Conservation (phyloP, 2,888 invertebrate species). For the Spialia ferax region DNA sequence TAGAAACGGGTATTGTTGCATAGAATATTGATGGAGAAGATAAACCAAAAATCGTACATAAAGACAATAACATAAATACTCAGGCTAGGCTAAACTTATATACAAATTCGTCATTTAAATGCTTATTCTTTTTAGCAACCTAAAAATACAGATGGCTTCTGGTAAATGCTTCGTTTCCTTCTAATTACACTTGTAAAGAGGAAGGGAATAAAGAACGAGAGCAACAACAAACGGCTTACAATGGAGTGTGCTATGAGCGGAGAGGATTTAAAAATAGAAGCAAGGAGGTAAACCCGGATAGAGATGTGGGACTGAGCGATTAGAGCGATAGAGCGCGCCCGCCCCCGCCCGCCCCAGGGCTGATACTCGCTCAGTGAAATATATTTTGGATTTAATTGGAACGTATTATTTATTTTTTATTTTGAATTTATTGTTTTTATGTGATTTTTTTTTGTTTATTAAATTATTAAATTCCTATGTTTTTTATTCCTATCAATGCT, state of each 20-base stretch:
- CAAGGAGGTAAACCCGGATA: conserved; percentile 19
- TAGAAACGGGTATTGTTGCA: not conserved
- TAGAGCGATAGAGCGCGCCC: too few relatives aligned
- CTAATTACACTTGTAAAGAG: not conserved
- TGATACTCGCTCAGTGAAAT: not conserved
- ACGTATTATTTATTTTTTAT: too few relatives aligned
- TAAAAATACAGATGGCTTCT: not conserved
- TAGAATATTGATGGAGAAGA: not conserved
- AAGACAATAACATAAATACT: too few relatives aligned
- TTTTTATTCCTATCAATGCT: too few relatives aligned
- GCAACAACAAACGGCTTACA: conserved; percentile 10
- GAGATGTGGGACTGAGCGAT: conserved; percentile 31
- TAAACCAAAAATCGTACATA: too few relatives aligned
- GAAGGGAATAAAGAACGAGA: not conserved
- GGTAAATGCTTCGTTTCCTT: not conserved
- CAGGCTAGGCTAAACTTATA: too few relatives aligned
- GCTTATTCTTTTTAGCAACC: not conserved
- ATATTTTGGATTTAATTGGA: too few relatives aligned
- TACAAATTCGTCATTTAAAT: too few relatives aligned
- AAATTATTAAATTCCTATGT: too few relatives aligned
- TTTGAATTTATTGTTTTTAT: too few relatives aligned
- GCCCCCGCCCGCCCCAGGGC: too few relatives aligned
- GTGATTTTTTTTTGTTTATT: too few relatives aligned
- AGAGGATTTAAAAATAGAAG: conserved; percentile 35
- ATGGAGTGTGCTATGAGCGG: conserved; percentile 26